phyloP scores from a whole-genome alignment of 1,140 invertebrate species.

The Hyphantria cunea region DNA sequence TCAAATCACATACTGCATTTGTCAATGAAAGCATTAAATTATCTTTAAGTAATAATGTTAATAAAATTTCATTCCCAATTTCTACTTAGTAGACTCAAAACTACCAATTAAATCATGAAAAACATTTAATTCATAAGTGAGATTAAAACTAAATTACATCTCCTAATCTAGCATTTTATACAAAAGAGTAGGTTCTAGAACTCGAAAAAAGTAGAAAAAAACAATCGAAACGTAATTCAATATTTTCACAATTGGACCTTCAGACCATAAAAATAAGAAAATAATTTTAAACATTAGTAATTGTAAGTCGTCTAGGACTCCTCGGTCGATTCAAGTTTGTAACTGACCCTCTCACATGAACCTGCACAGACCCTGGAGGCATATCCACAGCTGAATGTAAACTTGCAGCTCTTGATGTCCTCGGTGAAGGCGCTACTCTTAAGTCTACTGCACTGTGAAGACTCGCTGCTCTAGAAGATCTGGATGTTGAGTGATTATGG shows the following conservation, averaged over 20 bases:
- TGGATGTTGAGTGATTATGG: conserved; percentile 47
- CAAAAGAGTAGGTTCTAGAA: too few relatives aligned
- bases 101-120: conserved; percentile 3
- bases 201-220: too few relatives aligned
- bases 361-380: conserved; percentile 64
- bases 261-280: conserved; percentile 14
- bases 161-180: too few relatives aligned
- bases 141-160: too few relatives aligned
- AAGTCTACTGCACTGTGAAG: conserved; percentile 71
- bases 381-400: conserved; percentile 68
- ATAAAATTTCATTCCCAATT: not conserved
- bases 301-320: conserved; percentile 68
- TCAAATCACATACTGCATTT: not conserved
- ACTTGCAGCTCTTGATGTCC: conserved; percentile 65
- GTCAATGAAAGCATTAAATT: conserved; percentile 3
- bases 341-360: conserved; percentile 64
- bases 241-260: conserved; percentile 37
- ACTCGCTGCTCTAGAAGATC: conserved; percentile 68
- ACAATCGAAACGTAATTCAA: not conserved
- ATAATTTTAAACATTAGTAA: conserved; percentile 64
- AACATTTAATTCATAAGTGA: too few relatives aligned
- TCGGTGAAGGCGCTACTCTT: conserved; percentile 60
- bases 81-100: conserved; percentile 11
- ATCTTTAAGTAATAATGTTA: conserved; percentile 14
- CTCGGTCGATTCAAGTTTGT: conserved; percentile 62